Percentiles rank a stretch among this genome's conserved stretches.
These are phyloP conservation scores for Scotopteryx bipunctaria DNA, from an alignment of 2,888 invertebrate species.

Conservation along the genomic window DNA sequence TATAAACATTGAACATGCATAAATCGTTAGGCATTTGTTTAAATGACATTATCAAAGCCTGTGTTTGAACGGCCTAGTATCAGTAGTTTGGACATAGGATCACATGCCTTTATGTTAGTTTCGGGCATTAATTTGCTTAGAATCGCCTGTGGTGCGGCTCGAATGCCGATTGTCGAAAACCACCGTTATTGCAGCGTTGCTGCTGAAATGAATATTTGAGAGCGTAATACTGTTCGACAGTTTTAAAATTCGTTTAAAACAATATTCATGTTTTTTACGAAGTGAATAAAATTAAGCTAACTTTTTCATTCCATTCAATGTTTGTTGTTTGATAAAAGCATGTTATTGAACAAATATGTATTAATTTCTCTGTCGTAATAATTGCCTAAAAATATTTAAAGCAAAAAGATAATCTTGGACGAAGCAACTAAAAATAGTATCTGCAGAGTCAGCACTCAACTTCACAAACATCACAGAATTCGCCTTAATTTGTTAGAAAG, in stretches of 20 bases:
- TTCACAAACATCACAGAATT: too few relatives aligned
- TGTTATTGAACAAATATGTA: too few relatives aligned
- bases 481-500: too few relatives aligned
- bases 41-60: neutral
- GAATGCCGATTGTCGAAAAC: constrained; percentile 28
- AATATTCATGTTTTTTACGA: constrained; percentile 24
- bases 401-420: too few relatives aligned
- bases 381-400: neutral
- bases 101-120: neutral
- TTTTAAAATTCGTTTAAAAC: constrained; percentile 27
- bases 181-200: constrained; percentile 27
- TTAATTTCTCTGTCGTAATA: too few relatives aligned
- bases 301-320: constrained; percentile 15
- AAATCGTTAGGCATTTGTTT: neutral
- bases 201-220: constrained; percentile 32
- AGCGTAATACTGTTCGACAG: constrained; percentile 18
- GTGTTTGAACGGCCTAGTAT: too few relatives aligned
- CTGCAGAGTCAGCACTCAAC: too few relatives aligned
- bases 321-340: constrained; percentile 8
- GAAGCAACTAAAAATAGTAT: too few relatives aligned
- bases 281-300: constrained; percentile 15
- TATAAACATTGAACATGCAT: neutral
- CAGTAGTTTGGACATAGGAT: too few relatives aligned
- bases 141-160: constrained; percentile 15
- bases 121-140: constrained; percentile 30